A percentile compares a stretch with the other conserved stretches of the same genome.
Evolutionary conservation across 2,888 invertebrate species (phyloP).

Genomic region (Apamea sordens): DNA sequence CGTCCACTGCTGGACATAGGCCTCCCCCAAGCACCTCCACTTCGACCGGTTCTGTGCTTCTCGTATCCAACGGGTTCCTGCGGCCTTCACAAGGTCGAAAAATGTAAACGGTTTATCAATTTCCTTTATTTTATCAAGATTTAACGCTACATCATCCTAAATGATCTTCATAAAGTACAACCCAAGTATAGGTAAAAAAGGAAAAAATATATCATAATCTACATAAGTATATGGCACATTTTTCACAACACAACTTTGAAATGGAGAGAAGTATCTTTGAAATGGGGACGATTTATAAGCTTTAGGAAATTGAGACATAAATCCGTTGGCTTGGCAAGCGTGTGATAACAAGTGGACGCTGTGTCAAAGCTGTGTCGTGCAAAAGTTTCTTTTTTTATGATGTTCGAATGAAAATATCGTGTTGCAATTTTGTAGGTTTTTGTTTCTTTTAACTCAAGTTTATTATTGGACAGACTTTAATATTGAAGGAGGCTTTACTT

Average conservation of each 20-base stretch:
- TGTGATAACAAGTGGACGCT: conserved; percentile 66
- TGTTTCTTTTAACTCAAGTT: neutral
- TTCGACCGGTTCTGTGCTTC: too few relatives aligned
- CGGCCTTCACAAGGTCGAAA: too few relatives aligned
- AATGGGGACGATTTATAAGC: conserved; percentile 69
- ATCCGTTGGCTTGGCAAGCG: conserved; percentile 62
- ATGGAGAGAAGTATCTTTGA: conserved; percentile 58
- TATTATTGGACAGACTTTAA: neutral
- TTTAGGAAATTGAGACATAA: conserved; percentile 73
- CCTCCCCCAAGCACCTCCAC: too few relatives aligned
- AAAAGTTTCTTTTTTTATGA: conserved; percentile 40
- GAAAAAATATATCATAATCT: conserved; percentile 14
- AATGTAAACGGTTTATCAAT: neutral
- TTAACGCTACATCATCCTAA: neutral
- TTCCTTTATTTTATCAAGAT: neutral
- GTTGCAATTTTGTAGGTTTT: conserved; percentile 28
- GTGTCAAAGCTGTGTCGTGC: conserved; percentile 56
- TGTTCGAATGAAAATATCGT: conserved; percentile 27
- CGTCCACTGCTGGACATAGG: too few relatives aligned
- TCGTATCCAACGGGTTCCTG: too few relatives aligned
- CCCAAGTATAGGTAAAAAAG: neutral
- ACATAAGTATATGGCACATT: conserved; percentile 33
- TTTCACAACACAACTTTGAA: conserved; percentile 48
- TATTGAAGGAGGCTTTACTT: too few relatives aligned
- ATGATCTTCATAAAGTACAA: conserved; percentile 10